Base-by-base conservation (phyloP, 2,888 invertebrate species). In the Fissipunctia ypsillon region DNA sequence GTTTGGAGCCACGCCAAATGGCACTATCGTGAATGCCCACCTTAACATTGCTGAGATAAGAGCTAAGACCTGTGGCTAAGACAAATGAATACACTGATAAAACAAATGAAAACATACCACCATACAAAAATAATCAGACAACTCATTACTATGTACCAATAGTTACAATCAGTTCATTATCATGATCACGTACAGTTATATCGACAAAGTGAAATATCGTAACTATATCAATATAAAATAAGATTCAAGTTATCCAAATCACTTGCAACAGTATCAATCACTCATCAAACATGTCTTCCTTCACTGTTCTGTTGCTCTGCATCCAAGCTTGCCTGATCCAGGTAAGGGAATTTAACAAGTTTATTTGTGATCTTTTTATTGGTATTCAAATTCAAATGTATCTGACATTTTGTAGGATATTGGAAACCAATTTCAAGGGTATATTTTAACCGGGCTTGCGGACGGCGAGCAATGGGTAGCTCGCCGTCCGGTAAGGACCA, bases 271-370 rank as follows among this genome's bases (percentile, higher is more conserved):
- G 5, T 70, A 60, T 28, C 59, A 41, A 61, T 41, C 48, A 77
- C 60, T 14, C 69, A 68, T 43, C 1, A 35, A 87, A 86, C 73
- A 90, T 91, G 90, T 84, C 86, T 76, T 74, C 89, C 69, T 88
- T 89, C 74, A 77, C 87, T 61, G 75, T 91, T 59, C 64, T 91
- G 6, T 56, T 90, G 28, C 63, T 91, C 71, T 91, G 89, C 84
- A 72, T 87, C 73, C 90, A 91, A 78, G 89, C 88, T 84, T 90
- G 87, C 80, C 83, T 91, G 66, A 77, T 90, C 65, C 90, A 91
- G 85, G 91, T 91, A 77, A 80, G 75, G 1, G 16, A 22, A 12
- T 54, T 25, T 10, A 28, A 19, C 56, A 19, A 56, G 22, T 22
- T 59, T n/a, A 1, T 22, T 59, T n/a, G 9, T 12, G 12, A 50